phyloP scores from a whole-genome alignment of 2,113 vertebrate species.

The Crotalus horridus region DNA sequence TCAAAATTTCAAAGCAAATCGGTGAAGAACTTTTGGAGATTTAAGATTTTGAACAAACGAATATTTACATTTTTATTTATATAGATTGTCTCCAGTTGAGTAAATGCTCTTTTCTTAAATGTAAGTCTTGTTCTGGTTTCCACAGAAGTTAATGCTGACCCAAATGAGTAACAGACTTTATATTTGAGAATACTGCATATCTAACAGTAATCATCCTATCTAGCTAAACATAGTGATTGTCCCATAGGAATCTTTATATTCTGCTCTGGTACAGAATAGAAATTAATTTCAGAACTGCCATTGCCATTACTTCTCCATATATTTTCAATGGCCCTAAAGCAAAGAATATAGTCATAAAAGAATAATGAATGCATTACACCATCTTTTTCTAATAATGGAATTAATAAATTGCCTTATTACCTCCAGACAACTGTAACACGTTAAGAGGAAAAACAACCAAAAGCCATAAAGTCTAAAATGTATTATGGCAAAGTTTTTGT shows the following conservation, averaged over 20 bases:
- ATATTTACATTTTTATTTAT: too few relatives aligned
- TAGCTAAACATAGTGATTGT: neutral
- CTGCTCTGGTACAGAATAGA: neutral
- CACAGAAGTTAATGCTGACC: neutral
- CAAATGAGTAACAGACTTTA: neutral
- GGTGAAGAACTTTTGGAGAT: too few relatives aligned
- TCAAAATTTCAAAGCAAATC: too few relatives aligned
- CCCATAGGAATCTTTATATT: neutral
- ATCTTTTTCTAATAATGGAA: neutral
- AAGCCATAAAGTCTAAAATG: neutral
- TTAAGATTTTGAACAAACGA: too few relatives aligned
- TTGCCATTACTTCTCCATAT: neutral
- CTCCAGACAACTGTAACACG: neutral
- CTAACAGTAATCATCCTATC: neutral
- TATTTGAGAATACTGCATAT: neutral
- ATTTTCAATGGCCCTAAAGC: neutral
- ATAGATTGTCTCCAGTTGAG: neutral
- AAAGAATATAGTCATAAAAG: neutral
- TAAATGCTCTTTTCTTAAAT: neutral
- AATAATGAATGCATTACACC: neutral
- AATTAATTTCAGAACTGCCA: neutral
- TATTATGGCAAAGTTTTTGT: neutral
- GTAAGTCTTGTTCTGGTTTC: neutral
- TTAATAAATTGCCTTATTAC: slow-evolving; percentile 5
- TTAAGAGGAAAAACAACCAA: neutral